Conservation (phyloP, 2,888 invertebrate species). For the Agrotis puta region DNA sequence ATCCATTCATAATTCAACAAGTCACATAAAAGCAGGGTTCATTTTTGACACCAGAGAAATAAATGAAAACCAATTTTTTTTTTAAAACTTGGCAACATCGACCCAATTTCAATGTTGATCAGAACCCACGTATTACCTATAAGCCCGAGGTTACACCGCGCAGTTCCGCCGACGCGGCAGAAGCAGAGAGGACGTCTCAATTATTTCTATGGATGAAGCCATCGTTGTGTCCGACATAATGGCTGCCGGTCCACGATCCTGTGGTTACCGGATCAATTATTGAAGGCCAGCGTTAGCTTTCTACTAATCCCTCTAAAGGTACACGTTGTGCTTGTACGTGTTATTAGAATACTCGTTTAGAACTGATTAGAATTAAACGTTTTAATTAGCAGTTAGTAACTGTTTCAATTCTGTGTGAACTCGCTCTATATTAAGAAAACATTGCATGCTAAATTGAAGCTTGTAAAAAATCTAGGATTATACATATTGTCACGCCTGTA, state of each 20-base stretch:
- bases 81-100: background rate
- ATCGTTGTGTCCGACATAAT: constrained; percentile 51
- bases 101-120: background rate
- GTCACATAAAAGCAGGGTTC: too few species aligned
- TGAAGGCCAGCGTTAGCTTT: constrained; percentile 39
- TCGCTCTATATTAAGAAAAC: too few species aligned
- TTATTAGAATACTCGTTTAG: background rate
- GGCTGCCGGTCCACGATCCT: constrained; percentile 27
- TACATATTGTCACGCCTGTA: too few species aligned
- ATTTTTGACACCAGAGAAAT: too few species aligned
- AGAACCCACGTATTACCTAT: constrained; percentile 21
- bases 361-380: background rate
- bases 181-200: constrained; percentile 47
- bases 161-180: constrained; percentile 49
- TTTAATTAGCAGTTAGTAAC: background rate
- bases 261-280: constrained; percentile 57
- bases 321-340: constrained; percentile 20
- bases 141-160: constrained; percentile 18
- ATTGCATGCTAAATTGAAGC: too few species aligned
- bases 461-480: too few species aligned
- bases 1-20: too few species aligned
- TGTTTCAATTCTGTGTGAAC: background rate
- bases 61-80: background rate
- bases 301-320: constrained; percentile 8
- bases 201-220: constrained; percentile 59